These are phyloP conservation scores for Chloroceryle inda DNA, from an alignment of 2,797 vertebrate genomes.

Conservation along the genomic window DNA sequence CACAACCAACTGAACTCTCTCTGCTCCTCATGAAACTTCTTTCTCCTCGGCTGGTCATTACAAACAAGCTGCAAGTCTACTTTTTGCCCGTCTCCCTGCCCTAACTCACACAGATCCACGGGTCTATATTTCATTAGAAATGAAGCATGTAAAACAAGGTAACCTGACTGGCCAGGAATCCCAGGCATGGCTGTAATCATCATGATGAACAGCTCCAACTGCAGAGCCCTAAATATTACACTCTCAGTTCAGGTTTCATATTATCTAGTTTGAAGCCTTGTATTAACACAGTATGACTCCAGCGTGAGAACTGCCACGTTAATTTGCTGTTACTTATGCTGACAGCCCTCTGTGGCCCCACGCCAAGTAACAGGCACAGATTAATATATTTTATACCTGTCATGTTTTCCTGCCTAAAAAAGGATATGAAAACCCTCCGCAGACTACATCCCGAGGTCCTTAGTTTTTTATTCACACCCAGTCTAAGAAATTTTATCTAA, in stretches of 20 bases:
- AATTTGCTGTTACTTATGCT: conserved; percentile 3
- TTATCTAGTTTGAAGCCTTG: not conserved
- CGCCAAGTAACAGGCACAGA: not conserved
- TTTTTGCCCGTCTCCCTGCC: not conserved
- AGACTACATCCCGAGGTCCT: not conserved
- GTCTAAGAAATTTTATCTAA: not conserved
- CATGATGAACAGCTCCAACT: not conserved
- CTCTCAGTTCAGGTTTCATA: not conserved
- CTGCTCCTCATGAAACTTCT: not conserved
- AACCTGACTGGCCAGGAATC: not conserved
- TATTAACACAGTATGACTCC: conserved; percentile 18
- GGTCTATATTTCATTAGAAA: not conserved
- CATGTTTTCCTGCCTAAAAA: not conserved
- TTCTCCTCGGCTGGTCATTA: not conserved
- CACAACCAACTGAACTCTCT: not conserved
- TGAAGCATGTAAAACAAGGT: not conserved
- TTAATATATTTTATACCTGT: not conserved
- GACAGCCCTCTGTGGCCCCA: not conserved
- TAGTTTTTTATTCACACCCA: not conserved
- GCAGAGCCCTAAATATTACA: not conserved
- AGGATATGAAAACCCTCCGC: not conserved
- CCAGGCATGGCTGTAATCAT: not conserved
- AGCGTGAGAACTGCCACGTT: not conserved
- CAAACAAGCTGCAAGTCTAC: not conserved
- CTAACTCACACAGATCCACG: not conserved